These are phyloP conservation scores for Nesogale talazaci DNA, from an alignment of 2,113 vertebrate genomes.

Conservation along the genomic window DNA sequence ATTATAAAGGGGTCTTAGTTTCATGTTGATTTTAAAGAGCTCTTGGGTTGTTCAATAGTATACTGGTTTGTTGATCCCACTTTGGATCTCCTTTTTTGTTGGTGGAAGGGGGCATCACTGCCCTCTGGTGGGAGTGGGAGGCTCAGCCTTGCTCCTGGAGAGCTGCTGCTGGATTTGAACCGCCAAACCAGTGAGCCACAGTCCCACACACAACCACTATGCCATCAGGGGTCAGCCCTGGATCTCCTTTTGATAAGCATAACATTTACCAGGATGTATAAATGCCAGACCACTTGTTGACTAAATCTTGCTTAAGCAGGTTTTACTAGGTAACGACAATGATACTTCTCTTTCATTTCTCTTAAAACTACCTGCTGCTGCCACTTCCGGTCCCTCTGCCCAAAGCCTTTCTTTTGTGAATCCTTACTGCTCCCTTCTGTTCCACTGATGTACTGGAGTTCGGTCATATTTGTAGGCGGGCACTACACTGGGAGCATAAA, in stretches of 20 bases:
- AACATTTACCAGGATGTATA: background rate
- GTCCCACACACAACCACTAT: too few species aligned
- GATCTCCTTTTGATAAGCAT: slow-evolving; percentile 35
- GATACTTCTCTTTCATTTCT: background rate
- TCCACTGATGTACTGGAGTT: background rate
- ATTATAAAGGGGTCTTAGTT: background rate
- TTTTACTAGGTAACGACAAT: background rate
- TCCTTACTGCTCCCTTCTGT: background rate
- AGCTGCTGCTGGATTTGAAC: too few species aligned
- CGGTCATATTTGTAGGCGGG: slow-evolving; percentile 23
- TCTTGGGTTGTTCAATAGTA: slow-evolving; percentile 9
- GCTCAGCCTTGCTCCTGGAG: too few species aligned
- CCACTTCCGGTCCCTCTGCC: background rate
- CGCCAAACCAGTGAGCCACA: too few species aligned
- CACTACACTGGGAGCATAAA: background rate
- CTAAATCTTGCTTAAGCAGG: background rate
- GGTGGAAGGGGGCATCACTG: too few species aligned
- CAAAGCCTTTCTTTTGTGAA: background rate
- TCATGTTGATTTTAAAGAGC: slow-evolving; percentile 31
- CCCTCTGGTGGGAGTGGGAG: too few species aligned
- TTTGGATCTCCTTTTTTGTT: slow-evolving; percentile 47
- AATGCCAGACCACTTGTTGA: background rate
- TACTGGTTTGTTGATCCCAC: slow-evolving; percentile 25
- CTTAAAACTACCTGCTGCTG: background rate
- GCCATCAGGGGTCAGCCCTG: too few species aligned